Percentiles rank a stretch among this genome's conserved stretches.
These are phyloP conservation scores for Ophonus ardosiacus DNA, from an alignment of 2,888 invertebrate species.

Conservation along the genomic window DNA sequence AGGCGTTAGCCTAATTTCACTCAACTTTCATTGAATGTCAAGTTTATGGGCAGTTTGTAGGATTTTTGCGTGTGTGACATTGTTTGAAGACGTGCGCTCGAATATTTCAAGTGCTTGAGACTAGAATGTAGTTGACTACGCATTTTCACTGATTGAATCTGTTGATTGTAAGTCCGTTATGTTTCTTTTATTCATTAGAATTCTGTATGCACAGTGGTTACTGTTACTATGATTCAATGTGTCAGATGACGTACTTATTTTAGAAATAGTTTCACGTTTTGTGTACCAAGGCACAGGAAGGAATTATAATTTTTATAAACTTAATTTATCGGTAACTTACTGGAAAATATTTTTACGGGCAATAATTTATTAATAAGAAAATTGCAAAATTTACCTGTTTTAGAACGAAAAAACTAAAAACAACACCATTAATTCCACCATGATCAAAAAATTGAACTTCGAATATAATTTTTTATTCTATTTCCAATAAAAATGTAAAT, in stretches of 20 bases:
- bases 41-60: constrained; percentile 3
- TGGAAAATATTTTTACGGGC: too few species aligned
- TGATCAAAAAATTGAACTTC: too few species aligned
- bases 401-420: too few species aligned
- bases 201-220: constrained; percentile 23
- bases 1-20: constrained; percentile 6
- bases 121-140: neutral
- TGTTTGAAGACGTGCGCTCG: constrained; percentile 1
- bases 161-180: constrained; percentile 28
- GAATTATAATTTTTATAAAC: neutral
- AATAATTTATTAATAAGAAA: too few species aligned
- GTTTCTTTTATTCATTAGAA: constrained; percentile 48
- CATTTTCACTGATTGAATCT: constrained; percentile 6
- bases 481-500: too few species aligned
- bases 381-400: too few species aligned
- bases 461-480: too few species aligned
- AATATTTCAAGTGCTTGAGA: neutral
- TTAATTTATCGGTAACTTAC: neutral
- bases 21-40: constrained; percentile 9
- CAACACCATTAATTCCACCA: too few species aligned
- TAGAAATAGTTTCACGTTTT: constrained; percentile 30
- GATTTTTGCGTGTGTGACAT: constrained; percentile 15
- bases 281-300: neutral
- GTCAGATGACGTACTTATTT: constrained; percentile 18
- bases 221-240: constrained; percentile 48